Conservation (phyloP, 2,888 invertebrate genomes). For the Atherix ibis region DNA sequence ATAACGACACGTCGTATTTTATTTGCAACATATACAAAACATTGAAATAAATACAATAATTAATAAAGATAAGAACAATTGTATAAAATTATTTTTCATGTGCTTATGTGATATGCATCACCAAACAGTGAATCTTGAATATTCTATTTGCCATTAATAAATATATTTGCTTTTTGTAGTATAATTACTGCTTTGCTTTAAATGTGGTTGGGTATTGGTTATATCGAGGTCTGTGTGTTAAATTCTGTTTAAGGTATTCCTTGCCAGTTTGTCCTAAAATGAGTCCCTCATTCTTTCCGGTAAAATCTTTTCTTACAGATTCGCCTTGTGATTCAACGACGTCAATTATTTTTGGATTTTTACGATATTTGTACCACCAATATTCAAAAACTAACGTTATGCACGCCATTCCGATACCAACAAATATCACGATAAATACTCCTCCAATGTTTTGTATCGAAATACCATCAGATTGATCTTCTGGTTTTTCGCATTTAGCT, state of each 20-base stretch:
- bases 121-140: no score
- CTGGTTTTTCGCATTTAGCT: slow-evolving; percentile 66
- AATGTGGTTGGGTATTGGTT: slow-evolving; percentile 26
- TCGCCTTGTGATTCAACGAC: slow-evolving; percentile 29
- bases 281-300: slow-evolving; percentile 20
- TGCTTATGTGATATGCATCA: no score
- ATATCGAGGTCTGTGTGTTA: slow-evolving; percentile 24
- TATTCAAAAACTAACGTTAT: slow-evolving; percentile 85
- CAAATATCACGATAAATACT: slow-evolving; percentile 93
- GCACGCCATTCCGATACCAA: slow-evolving; percentile 84
- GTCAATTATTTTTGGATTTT: slow-evolving; percentile 42
- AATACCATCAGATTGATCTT: slow-evolving; percentile 91
- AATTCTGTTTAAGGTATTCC: slow-evolving; percentile 11
- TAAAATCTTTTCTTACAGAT: background rate
- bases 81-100: no score
- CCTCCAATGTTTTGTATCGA: slow-evolving; percentile 96
- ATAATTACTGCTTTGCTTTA: no score
- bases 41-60: no score
- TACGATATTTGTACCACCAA: slow-evolving; percentile 78
- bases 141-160: no score
- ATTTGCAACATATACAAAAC: no score
- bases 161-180: no score
- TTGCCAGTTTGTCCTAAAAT: slow-evolving; percentile 25
- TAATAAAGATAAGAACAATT: no score
- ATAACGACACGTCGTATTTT: no score